A percentile compares a stretch with the other conserved stretches of the same genome.
Evolutionary conservation across 2,888 invertebrate species (phyloP).

Genomic region (Parasteatoda lunata): DNA sequence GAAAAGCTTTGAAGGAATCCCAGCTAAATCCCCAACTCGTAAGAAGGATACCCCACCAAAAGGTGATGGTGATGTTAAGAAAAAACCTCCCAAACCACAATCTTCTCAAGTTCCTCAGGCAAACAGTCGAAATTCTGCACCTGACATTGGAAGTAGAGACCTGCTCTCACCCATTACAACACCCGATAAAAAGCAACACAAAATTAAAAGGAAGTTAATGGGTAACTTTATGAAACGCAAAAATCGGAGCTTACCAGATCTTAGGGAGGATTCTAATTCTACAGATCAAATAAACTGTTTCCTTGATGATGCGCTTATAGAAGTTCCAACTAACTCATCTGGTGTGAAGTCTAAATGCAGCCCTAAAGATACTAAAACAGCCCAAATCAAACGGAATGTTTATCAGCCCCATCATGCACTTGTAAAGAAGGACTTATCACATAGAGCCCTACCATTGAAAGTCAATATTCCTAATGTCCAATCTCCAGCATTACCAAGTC

Average conservation of each 20-base stretch:
- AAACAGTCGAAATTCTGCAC: constrained; percentile 4
- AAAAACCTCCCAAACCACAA: constrained; percentile 9
- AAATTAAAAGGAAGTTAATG: constrained; percentile 90
- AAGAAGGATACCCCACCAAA: constrained; percentile 48
- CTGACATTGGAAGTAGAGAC: constrained; percentile 37
- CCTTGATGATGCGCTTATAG: constrained; percentile 64
- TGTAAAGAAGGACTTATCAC: constrained; percentile 68
- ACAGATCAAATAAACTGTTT: constrained; percentile 51
- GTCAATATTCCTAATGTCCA: constrained; percentile 69
- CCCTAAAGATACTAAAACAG: constrained; percentile 27
- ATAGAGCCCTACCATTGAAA: constrained; percentile 68
- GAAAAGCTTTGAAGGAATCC: constrained; percentile 26
- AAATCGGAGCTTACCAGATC: constrained; percentile 92
- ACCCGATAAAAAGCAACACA: constrained; percentile 86
- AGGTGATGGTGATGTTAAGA: constrained; percentile 19
- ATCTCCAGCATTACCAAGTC: constrained; percentile 24
- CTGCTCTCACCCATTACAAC: constrained; percentile 49
- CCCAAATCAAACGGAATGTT: constrained; percentile 62
- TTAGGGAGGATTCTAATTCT: constrained; percentile 81
- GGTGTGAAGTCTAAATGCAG: constrained; percentile 44
- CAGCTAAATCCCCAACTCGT: constrained; percentile 45
- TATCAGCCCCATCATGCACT: constrained; percentile 70
- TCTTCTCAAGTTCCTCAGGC: constrained; percentile 14
- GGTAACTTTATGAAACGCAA: constrained; percentile 90
- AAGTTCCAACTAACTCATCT: constrained; percentile 53